Conservation (phyloP, 2,888 invertebrate species). For the Aspidapion aeneum region DNA sequence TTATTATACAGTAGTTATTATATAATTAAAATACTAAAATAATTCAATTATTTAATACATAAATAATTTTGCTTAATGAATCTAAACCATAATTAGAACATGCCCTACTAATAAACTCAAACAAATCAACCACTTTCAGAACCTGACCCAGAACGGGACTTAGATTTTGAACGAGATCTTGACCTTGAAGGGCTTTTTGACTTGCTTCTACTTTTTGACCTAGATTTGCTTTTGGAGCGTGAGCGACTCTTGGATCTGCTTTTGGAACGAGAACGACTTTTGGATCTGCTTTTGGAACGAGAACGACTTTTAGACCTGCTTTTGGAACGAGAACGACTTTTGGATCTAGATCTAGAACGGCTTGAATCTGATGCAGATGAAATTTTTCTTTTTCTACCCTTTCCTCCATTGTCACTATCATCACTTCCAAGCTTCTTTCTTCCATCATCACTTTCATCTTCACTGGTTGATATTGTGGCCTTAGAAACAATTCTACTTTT, state of each 20-base stretch:
- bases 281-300: conserved; percentile 34
- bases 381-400: conserved; percentile 56
- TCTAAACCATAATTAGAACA: no score
- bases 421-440: conserved; percentile 53
- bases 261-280: conserved; percentile 41
- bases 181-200: conserved; percentile 33
- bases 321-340: conserved; percentile 32
- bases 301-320: conserved; percentile 34
- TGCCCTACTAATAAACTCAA: no score
- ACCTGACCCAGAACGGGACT: conserved; percentile 29
- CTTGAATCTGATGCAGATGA: conserved; percentile 57
- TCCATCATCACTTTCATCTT: conserved; percentile 62
- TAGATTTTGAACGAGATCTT: conserved; percentile 38
- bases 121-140: no score
- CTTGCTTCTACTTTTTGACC: conserved; percentile 36
- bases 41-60: no score
- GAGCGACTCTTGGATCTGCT: conserved; percentile 43
- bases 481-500: conserved; percentile 88
- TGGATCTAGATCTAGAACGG: conserved; percentile 12
- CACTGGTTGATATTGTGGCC: conserved; percentile 90
- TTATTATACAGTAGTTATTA: no score
- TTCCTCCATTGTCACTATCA: conserved; percentile 50
- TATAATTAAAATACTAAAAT: no score
- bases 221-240: conserved; percentile 39
- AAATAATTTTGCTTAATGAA: no score